These are phyloP conservation scores for Hemitrygon akajei DNA, from an alignment of 2,797 vertebrate genomes.

Conservation along the genomic window DNA sequence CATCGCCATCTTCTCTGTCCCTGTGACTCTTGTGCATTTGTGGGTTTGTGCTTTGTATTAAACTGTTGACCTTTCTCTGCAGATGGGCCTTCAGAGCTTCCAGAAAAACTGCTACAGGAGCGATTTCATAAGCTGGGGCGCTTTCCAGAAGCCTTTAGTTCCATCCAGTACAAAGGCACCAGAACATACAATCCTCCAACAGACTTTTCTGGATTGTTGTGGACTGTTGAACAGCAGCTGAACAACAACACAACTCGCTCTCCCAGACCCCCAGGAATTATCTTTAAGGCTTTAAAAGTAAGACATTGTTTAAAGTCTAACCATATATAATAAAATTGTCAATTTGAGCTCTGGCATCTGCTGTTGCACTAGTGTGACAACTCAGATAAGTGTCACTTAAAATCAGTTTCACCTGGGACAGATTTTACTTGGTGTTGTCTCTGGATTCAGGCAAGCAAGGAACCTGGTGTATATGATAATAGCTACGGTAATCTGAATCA, in stretches of 20 bases:
- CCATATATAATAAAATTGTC: not conserved
- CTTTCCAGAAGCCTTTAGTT: conserved; percentile 92
- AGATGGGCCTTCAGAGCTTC: conserved; percentile 78
- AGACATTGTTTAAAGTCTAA: conserved; percentile 34
- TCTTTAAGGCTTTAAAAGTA: conserved; percentile 93
- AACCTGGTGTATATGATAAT: too few relatives aligned
- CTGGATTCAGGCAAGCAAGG: not conserved
- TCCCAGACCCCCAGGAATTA: conserved; percentile 78
- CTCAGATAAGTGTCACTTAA: not conserved
- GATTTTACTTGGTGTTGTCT: conserved; percentile 1
- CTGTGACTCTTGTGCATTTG: not conserved
- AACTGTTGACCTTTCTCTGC: conserved; percentile 17
- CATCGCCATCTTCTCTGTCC: too few relatives aligned
- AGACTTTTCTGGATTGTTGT: conserved; percentile 78
- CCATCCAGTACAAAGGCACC: conserved; percentile 87
- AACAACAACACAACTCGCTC: conserved; percentile 89
- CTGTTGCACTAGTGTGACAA: not conserved
- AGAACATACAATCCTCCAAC: conserved; percentile 89
- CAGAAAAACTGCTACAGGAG: conserved; percentile 82
- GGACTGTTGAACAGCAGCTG: conserved; percentile 78
- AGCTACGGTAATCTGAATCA: too few relatives aligned
- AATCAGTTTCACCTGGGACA: not conserved
- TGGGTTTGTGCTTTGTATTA: not conserved
- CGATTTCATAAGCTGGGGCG: conserved; percentile 84
- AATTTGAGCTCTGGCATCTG: not conserved